A percentile compares a stretch with the other conserved stretches of the same genome.
Conservation (phyloP, 2,113 vertebrate species). For the Sterna hirundo region DNA sequence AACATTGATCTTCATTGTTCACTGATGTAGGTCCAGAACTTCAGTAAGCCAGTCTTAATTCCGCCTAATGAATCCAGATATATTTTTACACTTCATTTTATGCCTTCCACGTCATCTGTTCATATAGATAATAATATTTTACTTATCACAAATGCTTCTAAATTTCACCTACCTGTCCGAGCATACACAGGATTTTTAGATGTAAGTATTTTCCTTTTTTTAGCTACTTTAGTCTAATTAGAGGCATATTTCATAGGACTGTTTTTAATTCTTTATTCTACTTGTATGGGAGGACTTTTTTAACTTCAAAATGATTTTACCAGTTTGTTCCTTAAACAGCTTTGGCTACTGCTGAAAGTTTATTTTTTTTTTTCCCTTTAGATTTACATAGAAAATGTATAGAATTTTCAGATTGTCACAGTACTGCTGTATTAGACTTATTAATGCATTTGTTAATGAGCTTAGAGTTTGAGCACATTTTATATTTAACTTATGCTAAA, state of each 20-base stretch:
- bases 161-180: slow-evolving; percentile 94
- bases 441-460: neutral
- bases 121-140: slow-evolving; percentile 97
- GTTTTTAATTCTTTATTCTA: neutral
- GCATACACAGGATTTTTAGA: slow-evolving; percentile 98
- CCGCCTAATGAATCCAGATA: slow-evolving; percentile 90
- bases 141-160: slow-evolving; percentile 96
- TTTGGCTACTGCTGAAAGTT: neutral
- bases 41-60: slow-evolving; percentile 90
- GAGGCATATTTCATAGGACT: neutral
- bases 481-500: neutral
- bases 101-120: slow-evolving; percentile 89
- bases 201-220: slow-evolving; percentile 75
- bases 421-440: neutral
- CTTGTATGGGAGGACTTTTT: neutral
- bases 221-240: neutral
- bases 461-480: neutral
- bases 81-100: slow-evolving; percentile 93
- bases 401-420: neutral
- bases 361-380: neutral
- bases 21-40: slow-evolving; percentile 89
- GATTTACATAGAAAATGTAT: neutral
- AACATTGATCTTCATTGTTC: slow-evolving; percentile 41
- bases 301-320: neutral
- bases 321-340: neutral